Conservation (phyloP, 2,888 invertebrate genomes). For the Leptodirus hochenwartii region DNA sequence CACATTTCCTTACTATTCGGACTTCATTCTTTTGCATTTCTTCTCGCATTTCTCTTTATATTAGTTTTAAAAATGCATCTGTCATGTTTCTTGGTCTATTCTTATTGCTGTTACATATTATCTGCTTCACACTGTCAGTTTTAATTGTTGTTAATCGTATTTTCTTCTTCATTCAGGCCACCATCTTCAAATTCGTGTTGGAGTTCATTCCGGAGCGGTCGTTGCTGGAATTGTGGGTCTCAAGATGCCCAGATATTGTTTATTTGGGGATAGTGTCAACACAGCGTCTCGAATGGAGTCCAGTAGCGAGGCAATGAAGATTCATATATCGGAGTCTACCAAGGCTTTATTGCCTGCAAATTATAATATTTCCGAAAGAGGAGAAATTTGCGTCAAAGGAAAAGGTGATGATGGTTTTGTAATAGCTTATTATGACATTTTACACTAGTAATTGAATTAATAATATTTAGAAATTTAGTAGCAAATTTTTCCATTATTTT, state of each 20-base stretch:
- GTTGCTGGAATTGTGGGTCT: slow-evolving; percentile 88
- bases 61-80: too few relatives aligned
- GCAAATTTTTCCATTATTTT: too few relatives aligned
- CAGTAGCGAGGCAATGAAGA: slow-evolving; percentile 80
- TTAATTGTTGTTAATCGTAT: too few relatives aligned
- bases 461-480: too few relatives aligned
- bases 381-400: slow-evolving; percentile 61
- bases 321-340: slow-evolving; percentile 86
- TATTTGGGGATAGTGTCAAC: slow-evolving; percentile 83
- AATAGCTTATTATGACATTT: too few relatives aligned
- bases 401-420: slow-evolving; percentile 40
- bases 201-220: slow-evolving; percentile 80
- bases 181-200: slow-evolving; percentile 67
- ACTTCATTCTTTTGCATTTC: too few relatives aligned
- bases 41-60: too few relatives aligned
- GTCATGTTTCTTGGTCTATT: too few relatives aligned
- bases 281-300: slow-evolving; percentile 89
- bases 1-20: too few relatives aligned
- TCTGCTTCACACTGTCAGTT: too few relatives aligned
- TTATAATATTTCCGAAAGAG: slow-evolving; percentile 60
- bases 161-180: slow-evolving; percentile 39
- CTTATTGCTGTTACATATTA: too few relatives aligned
- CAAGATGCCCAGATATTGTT: slow-evolving; percentile 79
- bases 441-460: too few relatives aligned
- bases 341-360: slow-evolving; percentile 51